Base-by-base conservation (phyloP, 2,888 invertebrate genomes). In the Heliconius ethilla region DNA sequence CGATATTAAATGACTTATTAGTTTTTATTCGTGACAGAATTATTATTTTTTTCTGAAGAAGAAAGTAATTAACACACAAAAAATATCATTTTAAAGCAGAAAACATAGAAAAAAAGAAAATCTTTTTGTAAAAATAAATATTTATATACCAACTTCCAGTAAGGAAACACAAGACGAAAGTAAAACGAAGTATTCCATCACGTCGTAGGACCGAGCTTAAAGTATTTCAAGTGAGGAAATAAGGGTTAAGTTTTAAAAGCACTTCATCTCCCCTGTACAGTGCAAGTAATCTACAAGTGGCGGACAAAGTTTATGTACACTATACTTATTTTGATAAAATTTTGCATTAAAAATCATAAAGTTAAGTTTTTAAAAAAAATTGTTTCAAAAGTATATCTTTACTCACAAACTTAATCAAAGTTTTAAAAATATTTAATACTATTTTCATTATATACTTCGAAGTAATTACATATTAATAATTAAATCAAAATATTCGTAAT, bases 231-330 rank as follows among this genome's bases (percentile, higher is more conserved):
- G 89, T 90, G 89, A 89, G 89, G 89, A 91, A 93, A 92, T 92
- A 93, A 92, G 92, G 90, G 92, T 91, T 91, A 92, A 92, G 92
- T 93, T 93, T 91, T 91, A 92, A 92, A 92, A 93, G 92, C 91
- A 87, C 88, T 87, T 85, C 81, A 87, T 86, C 55, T 78, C 59
- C 51, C 87, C 86, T 83, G 82, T 76, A 75, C 45, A 79, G 82
- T n/a, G 59, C 70, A 79, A 81, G 76, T 75, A n/a, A 75, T 29
- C 27, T 65, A 51, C 74, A 27, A 66, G 29, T 11, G 75, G 79
- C 77, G 70, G 63, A 63, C 13, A 29, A 55, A 40, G 37, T n/a
- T 29, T 18, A 33, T 59, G 18, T 70, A 40, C 7, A 51, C 51
- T 18, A 51, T 6, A 51, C 18, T 22, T 51, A 51, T 51, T 22